Evolutionary conservation across 2,888 invertebrate species (phyloP).

Genomic region (Thera britannica): DNA sequence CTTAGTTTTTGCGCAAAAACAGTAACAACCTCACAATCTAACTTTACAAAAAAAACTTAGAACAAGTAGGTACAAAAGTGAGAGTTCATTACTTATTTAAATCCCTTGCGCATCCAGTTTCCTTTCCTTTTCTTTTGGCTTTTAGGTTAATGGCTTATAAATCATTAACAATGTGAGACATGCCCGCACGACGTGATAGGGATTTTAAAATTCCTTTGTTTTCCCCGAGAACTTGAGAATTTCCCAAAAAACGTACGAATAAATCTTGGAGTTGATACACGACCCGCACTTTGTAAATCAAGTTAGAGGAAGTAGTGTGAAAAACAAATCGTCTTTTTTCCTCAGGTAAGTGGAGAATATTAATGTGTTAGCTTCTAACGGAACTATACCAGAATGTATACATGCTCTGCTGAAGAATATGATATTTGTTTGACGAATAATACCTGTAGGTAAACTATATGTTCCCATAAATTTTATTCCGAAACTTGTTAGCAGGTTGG

Average conservation of each 20-base stretch:
- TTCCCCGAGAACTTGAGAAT: constrained; percentile 34
- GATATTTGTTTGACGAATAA: background rate
- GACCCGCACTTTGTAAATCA: constrained; percentile 33
- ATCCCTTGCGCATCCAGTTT: constrained; percentile 57
- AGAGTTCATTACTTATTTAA: constrained; percentile 51
- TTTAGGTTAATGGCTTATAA: constrained; percentile 73
- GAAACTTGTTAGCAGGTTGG: too few species aligned
- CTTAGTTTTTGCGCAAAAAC: background rate
- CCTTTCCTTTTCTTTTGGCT: constrained; percentile 58
- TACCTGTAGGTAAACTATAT: too few species aligned
- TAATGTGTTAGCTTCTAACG: constrained; percentile 20
- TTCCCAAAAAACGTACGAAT: constrained; percentile 46
- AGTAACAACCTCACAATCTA: constrained; percentile 25
- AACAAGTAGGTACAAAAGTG: constrained; percentile 28
- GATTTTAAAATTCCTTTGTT: constrained; percentile 43
- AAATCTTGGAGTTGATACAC: constrained; percentile 38
- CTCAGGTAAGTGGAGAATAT: constrained; percentile 15
- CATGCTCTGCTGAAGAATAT: background rate
- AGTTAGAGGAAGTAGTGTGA: constrained; percentile 32
- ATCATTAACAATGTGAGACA: constrained; percentile 71
- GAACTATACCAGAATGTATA: background rate
- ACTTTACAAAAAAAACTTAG: constrained; percentile 25
- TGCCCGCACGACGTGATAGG: constrained; percentile 57
- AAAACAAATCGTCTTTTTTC: constrained; percentile 22
- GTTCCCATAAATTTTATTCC: too few species aligned